phyloP scores from a whole-genome alignment of 2,888 invertebrate genomes.

The Eretmocerus hayati region DNA sequence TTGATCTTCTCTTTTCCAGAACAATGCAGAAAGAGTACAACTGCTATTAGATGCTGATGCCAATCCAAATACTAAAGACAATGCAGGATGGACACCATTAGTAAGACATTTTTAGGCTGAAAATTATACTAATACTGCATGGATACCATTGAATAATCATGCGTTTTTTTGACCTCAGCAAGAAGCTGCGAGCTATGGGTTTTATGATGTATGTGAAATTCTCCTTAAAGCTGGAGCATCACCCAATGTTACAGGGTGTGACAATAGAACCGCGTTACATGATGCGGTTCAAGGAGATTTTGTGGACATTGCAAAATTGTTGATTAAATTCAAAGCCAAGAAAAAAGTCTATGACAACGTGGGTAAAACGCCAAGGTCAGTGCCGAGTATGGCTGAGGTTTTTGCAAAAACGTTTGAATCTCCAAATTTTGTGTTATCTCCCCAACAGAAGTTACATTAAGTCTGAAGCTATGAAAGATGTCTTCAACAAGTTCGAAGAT shows the following conservation, averaged over 20 bases:
- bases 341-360: conserved; percentile 50
- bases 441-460: conserved; percentile 33
- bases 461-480: conserved; percentile 28
- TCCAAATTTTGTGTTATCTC: no score
- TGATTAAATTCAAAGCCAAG: conserved; percentile 56
- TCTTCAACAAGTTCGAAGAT: conserved; percentile 26
- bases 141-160: no score
- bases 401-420: no score
- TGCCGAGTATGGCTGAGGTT: no score
- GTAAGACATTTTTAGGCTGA: conserved; percentile 30
- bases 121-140: no score
- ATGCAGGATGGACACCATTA: conserved; percentile 67
- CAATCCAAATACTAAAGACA: conserved; percentile 60
- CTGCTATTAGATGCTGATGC: conserved; percentile 56
- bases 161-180: conserved; percentile 48
- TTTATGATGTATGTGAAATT: conserved; percentile 51
- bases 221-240: conserved; percentile 56
- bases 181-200: conserved; percentile 59
- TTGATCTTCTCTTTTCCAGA: conserved; percentile 31
- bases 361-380: conserved; percentile 52
- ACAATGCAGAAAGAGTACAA: conserved; percentile 49
- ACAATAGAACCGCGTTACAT: conserved; percentile 62
- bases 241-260: conserved; percentile 56
- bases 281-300: conserved; percentile 55
- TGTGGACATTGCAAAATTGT: conserved; percentile 50